These are phyloP conservation scores for Styela clava DNA, from an alignment of 23 tunicate genomes.

Conservation along the genomic window DNA sequence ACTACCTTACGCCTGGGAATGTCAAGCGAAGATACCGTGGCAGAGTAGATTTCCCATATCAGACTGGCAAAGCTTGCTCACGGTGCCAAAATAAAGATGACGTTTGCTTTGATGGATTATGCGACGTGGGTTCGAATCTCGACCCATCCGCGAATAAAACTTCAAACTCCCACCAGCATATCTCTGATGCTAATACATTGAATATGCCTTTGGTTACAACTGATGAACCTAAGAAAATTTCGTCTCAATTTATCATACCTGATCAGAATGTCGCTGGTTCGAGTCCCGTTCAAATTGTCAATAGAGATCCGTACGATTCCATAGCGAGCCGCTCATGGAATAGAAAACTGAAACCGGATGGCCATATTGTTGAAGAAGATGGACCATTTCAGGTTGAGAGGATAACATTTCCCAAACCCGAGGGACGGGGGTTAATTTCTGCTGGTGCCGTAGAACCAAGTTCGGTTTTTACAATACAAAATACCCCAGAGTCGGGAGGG, in stretches of 20 bases:
- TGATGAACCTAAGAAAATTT: too few relatives aligned
- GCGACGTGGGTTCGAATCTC: constrained; percentile 8
- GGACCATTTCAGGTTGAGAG: neutral
- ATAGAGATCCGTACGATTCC: neutral
- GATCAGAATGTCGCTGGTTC: neutral
- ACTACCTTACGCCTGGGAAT: neutral
- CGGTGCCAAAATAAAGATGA: neutral
- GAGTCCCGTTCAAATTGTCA: neutral
- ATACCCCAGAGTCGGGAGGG: neutral
- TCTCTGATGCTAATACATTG: too few relatives aligned
- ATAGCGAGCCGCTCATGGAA: neutral
- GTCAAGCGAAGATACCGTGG: neutral
- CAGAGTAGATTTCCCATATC: neutral
- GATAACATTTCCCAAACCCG: neutral
- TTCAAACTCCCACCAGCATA: too few relatives aligned
- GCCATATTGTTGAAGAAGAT: neutral
- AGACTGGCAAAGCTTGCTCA: neutral
- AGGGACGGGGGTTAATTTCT: neutral
- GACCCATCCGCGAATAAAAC: too few relatives aligned
- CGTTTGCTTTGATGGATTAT: neutral
- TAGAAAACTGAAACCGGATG: neutral
- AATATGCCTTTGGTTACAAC: too few relatives aligned
- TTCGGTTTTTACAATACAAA: neutral
- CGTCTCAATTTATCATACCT: neutral
- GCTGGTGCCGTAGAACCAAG: neutral